Evolutionary conservation across 2,113 vertebrate genomes (phyloP).

Genomic region (Thunnus maccoyii): DNA sequence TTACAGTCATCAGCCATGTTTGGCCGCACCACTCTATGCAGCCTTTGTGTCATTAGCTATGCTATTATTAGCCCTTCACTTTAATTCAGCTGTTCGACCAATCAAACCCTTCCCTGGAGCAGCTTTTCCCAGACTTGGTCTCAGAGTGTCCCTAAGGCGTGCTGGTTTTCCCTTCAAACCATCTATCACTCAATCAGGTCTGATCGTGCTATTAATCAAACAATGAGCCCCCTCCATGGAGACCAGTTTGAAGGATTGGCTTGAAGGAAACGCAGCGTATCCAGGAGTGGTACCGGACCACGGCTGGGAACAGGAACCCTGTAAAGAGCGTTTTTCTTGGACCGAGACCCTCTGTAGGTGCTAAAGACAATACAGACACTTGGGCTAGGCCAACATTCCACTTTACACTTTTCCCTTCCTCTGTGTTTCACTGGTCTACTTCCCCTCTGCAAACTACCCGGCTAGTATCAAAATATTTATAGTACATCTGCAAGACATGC

Average conservation of each 20-base stretch:
- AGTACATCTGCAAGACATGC: conserved; percentile 85
- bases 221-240: conserved; percentile 59
- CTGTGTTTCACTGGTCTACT: conserved; percentile 83
- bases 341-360: conserved; percentile 81
- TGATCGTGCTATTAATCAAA: conserved; percentile 80
- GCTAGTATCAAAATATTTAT: conserved; percentile 87
- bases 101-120: conserved; percentile 49
- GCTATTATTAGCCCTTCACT: conserved; percentile 73
- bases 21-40: conserved; percentile 1
- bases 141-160: conserved; percentile 45
- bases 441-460: conserved; percentile 83
- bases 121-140: conserved; percentile 61
- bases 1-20: conserved; percentile 35
- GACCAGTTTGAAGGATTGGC: conserved; percentile 68
- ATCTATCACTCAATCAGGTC: conserved; percentile 79
- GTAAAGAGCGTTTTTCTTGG: conserved; percentile 86
- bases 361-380: conserved; percentile 88
- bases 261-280: conserved; percentile 71
- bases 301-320: conserved; percentile 80
- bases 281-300: conserved; percentile 71
- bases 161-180: conserved; percentile 68
- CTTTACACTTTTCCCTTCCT: conserved; percentile 84
- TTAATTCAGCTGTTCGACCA: conserved; percentile 64
- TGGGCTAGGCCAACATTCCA: conserved; percentile 83
- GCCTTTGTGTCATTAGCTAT: conserved; percentile 67